Conservation (phyloP, 1,140 invertebrate species). For the Lepidurus packardi region DNA sequence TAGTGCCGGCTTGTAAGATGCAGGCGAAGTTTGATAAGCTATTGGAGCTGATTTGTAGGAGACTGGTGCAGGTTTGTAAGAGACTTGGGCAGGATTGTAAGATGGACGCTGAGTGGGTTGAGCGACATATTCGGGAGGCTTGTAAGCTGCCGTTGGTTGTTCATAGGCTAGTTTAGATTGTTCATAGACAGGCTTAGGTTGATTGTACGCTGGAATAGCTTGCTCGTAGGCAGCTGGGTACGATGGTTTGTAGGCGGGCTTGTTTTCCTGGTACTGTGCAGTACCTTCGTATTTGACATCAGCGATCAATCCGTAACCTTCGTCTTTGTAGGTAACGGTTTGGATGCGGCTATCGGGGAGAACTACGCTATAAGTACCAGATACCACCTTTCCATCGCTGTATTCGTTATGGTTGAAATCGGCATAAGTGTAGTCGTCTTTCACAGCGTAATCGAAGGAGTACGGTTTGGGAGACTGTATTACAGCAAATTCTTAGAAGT, state of each 20-base stretch:
- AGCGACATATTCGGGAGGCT: neutral
- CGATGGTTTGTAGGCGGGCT: neutral
- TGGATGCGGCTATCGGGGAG: slow-evolving; percentile 36
- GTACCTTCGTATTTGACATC: slow-evolving; percentile 52
- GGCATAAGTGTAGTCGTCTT: slow-evolving; percentile 35
- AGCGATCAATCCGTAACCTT: slow-evolving; percentile 24
- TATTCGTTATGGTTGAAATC: slow-evolving; percentile 37
- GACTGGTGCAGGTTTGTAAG: neutral
- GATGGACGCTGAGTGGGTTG: neutral
- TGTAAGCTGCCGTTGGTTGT: neutral
- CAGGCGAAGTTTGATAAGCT: neutral
- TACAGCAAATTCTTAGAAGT: neutral
- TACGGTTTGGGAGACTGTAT: slow-evolving; percentile 34
- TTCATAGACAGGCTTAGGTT: neutral
- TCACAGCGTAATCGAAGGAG: slow-evolving; percentile 35
- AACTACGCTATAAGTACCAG: slow-evolving; percentile 35
- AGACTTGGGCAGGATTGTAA: neutral
- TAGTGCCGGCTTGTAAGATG: neutral
- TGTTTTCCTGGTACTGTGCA: slow-evolving; percentile 52
- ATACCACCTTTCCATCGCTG: slow-evolving; percentile 35
- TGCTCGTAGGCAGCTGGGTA: neutral
- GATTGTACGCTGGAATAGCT: neutral
- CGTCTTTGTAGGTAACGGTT: slow-evolving; percentile 36
- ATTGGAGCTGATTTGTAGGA: neutral
- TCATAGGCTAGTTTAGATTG: neutral